These are phyloP conservation scores for Patella ulyssiponensis DNA, from an alignment of 2,888 invertebrate species.

Conservation along the genomic window DNA sequence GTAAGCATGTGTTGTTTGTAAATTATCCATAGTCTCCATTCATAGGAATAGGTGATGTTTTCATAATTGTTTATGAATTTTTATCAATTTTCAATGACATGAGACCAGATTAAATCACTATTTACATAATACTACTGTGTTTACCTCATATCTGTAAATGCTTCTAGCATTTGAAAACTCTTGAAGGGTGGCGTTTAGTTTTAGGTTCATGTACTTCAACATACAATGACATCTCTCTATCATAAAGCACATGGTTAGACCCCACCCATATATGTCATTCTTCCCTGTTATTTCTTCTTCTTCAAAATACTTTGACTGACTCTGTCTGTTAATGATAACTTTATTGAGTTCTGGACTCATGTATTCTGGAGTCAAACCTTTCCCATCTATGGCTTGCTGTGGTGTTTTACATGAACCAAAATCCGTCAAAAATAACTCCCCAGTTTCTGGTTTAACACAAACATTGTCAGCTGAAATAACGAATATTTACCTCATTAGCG, in stretches of 20 bases:
- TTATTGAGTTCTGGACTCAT: constrained; percentile 22
- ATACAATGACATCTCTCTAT: not conserved
- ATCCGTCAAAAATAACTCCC: constrained; percentile 16
- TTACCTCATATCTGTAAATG: no score
- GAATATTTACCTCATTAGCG: no score
- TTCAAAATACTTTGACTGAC: not conserved
- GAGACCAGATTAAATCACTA: no score
- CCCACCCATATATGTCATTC: constrained; percentile 10
- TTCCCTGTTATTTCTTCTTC: not conserved
- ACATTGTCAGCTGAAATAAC: constrained; percentile 20
- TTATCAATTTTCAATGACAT: no score
- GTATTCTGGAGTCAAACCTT: constrained; percentile 23
- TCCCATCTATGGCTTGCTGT: constrained; percentile 6
- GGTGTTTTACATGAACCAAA: constrained; percentile 22
- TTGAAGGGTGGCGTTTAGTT: no score
- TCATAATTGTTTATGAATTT: no score
- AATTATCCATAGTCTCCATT: no score
- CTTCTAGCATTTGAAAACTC: no score
- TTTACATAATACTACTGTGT: no score
- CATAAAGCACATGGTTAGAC: constrained; percentile 4
- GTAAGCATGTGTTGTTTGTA: no score
- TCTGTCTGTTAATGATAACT: not conserved
- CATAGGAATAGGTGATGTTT: no score
- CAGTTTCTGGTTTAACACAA: constrained; percentile 9
- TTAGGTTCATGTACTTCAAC: not conserved